A percentile compares a stretch with the other conserved stretches of the same genome.
phyloP scores from a whole-genome alignment of 2,113 vertebrate species.

The Sphyrna mokarran region DNA sequence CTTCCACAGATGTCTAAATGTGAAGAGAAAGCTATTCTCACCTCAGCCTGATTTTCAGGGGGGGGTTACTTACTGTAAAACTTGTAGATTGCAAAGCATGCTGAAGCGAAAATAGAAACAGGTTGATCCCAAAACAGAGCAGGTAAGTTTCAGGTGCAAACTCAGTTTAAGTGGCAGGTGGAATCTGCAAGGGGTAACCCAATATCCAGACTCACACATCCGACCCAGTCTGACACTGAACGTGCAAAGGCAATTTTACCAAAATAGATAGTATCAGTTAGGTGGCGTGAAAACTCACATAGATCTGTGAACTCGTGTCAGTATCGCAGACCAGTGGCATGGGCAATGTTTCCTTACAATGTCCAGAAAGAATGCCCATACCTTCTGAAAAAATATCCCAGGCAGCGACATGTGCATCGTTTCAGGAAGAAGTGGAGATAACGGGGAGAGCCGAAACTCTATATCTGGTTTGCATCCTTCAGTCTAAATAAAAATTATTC shows the following conservation, averaged over 20 bases:
- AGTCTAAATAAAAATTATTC: not conserved
- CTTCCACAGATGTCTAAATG: not conserved
- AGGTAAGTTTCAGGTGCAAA: not conserved
- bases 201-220: not conserved
- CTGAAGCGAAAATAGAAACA: not conserved
- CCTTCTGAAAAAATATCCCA: not conserved
- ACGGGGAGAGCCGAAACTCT: not conserved
- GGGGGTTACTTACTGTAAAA: not conserved
- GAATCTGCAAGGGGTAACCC: not conserved
- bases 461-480: not conserved
- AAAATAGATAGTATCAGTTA: too few relatives aligned
- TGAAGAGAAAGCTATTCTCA: not conserved
- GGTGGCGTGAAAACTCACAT: not conserved
- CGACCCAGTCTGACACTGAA: too few relatives aligned
- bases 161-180: not conserved
- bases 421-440: not conserved
- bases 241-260: not conserved
- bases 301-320: not conserved
- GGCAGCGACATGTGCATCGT: not conserved
- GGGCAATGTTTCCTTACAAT: not conserved
- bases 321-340: not conserved
- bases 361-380: not conserved
- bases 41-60: too few relatives aligned
- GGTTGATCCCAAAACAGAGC: not conserved
- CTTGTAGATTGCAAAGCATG: not conserved